These are phyloP conservation scores for Orius insidiosus DNA, from an alignment of 1,140 invertebrate genomes.

Conservation along the genomic window DNA sequence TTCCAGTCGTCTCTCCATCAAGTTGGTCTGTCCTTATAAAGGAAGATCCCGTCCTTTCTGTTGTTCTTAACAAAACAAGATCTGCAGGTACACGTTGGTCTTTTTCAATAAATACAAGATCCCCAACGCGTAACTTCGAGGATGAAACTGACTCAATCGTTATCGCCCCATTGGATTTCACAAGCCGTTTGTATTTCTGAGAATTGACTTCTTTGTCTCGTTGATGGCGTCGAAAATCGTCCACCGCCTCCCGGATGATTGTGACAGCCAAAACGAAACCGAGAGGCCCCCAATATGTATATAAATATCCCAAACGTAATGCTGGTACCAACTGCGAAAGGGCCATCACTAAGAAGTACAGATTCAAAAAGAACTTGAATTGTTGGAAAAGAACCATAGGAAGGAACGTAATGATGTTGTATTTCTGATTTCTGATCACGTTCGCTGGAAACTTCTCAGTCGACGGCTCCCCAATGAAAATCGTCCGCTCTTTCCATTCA, in stretches of 20 bases:
- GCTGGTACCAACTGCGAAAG: slow-evolving; percentile 93
- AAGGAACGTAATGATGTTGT: slow-evolving; percentile 94
- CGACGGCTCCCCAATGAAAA: slow-evolving; percentile 42
- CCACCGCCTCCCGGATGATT: slow-evolving; percentile 86
- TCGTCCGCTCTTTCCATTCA: slow-evolving; percentile 43
- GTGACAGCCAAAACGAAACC: slow-evolving; percentile 93
- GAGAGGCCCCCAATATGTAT: slow-evolving; percentile 97
- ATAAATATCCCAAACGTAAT: slow-evolving; percentile 89
- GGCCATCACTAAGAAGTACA: slow-evolving; percentile 98
- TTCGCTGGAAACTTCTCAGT: slow-evolving; percentile 76
- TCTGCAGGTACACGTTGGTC: slow-evolving; percentile 94
- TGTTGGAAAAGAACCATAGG: slow-evolving; percentile 94
- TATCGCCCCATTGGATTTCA: slow-evolving; percentile 31
- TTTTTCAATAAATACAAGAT: slow-evolving; percentile 75
- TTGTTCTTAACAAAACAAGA: slow-evolving; percentile 82
- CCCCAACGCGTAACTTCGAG: slow-evolving; percentile 52
- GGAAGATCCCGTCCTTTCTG: slow-evolving; percentile 84
- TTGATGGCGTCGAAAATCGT: slow-evolving; percentile 80
- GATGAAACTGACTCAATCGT: slow-evolving; percentile 37
- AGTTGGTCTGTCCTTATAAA: slow-evolving; percentile 98
- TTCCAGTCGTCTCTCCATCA: slow-evolving; percentile 99
- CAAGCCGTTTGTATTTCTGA: slow-evolving; percentile 57
- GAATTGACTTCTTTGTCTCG: slow-evolving; percentile 91
- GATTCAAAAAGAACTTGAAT: slow-evolving; percentile 96
- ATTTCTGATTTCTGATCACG: slow-evolving; percentile 97